Evolutionary conservation across 2,113 vertebrate species (phyloP), one percentile per base, ranked within the genome.

Genomic region (Pseudolaguvia tuberculata): DNA sequence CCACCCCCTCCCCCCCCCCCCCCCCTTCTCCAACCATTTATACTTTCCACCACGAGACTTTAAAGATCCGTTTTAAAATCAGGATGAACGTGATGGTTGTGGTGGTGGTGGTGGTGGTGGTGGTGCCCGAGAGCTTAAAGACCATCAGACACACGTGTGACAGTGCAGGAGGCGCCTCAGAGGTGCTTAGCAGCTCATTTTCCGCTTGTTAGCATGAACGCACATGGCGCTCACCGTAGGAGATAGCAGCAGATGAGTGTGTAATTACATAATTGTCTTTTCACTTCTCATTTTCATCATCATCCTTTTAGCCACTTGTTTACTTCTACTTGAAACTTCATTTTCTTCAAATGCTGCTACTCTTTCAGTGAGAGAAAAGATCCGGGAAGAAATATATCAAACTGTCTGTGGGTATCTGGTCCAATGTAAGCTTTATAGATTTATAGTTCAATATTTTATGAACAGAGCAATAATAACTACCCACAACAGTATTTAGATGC

Each of bases 201-300:
- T 99, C 93, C 96, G 97, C 95, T 93, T 98, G 94, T 99, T 98
- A 97, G 92, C 89, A 91, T 91, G 90, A 68, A 92, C 93, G 92
- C 92, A 92, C 82, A 84, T 87, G 91, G 90, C 89, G 93, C 90
- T 88, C 92, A 91, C 90, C 88, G 89, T 84, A 86, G 92, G 89
- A 86, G 93, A 96, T 94, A 93, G 93, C 93, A 92, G 82, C 88
- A 94, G 93, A 97, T 95, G 94, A 97, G 92, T 99, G 97, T 99
- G 97, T 99, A 99, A 99, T 99, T 96, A 93, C 92, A 95, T 99
- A 98, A 99, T 99, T 98, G 94, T 98, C 95, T 98, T 98, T 99
- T 98, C 96, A 96, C 93, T 97, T 98, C 95, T 96, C 93, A 96
- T 98, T 95, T 97, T 91, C 95, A 92, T 98, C 95, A 98, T 91